Evolutionary conservation across 2,113 vertebrate genomes (phyloP).

Genomic region (Malurus cyaneus): DNA sequence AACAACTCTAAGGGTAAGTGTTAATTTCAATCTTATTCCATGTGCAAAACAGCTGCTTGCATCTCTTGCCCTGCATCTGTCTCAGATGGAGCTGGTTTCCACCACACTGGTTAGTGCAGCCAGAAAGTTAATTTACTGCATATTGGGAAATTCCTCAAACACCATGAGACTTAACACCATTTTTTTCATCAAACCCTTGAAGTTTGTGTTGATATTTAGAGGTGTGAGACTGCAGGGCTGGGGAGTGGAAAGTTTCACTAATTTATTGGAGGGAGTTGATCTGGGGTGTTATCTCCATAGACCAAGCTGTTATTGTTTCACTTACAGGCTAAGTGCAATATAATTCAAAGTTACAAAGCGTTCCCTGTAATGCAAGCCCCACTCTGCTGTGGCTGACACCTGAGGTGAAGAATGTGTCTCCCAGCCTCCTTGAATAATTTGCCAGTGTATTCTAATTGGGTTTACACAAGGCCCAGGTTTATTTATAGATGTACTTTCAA

Average conservation of each 20-base stretch:
- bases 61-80: slow-evolving; percentile 70
- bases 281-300: slow-evolving; percentile 44
- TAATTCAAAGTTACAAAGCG: slow-evolving; percentile 31
- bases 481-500: slow-evolving; percentile 1
- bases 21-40: slow-evolving; percentile 75
- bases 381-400: slow-evolving; percentile 35
- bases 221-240: slow-evolving; percentile 67
- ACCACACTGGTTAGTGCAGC: slow-evolving; percentile 59
- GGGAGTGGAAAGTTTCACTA: slow-evolving; percentile 69
- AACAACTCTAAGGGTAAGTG: slow-evolving; percentile 41
- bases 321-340: slow-evolving; percentile 25
- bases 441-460: slow-evolving; percentile 21
- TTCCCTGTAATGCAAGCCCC: slow-evolving; percentile 12
- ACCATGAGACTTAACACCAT: slow-evolving; percentile 78
- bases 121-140: slow-evolving; percentile 77
- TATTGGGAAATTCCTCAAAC: slow-evolving; percentile 83
- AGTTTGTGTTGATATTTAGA: slow-evolving; percentile 73
- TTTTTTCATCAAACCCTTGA: slow-evolving; percentile 70
- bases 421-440: slow-evolving; percentile 20
- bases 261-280: slow-evolving; percentile 69
- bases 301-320: slow-evolving; percentile 55
- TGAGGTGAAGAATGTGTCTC: slow-evolving; percentile 39
- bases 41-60: slow-evolving; percentile 79
- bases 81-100: slow-evolving; percentile 63
- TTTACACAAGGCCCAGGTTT: background rate